phyloP scores from a whole-genome alignment of 2,113 vertebrate genomes.

The Oreocharis arfaki region DNA sequence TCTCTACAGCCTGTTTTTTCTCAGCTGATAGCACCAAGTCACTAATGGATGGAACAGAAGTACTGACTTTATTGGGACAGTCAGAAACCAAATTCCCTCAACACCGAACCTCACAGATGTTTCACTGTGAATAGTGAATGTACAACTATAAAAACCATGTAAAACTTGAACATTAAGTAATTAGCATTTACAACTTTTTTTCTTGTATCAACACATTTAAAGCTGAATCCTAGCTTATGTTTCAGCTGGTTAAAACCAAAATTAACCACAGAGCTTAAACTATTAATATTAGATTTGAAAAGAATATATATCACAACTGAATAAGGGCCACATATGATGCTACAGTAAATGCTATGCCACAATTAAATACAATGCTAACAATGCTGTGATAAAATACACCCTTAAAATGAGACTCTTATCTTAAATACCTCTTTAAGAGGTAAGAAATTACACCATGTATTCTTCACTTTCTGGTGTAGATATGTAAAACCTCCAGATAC shows the following conservation, averaged over 20 bases:
- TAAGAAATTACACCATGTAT: not conserved
- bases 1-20: not conserved
- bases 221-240: not conserved
- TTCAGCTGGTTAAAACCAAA: not conserved
- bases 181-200: not conserved
- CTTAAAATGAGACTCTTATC: not conserved
- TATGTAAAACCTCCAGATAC: not conserved
- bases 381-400: not conserved
- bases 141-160: not conserved
- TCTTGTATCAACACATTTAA: not conserved
- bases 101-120: not conserved
- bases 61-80: not conserved
- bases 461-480: not conserved
- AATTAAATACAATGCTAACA: not conserved
- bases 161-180: not conserved
- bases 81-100: not conserved
- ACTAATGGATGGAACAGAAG: not conserved
- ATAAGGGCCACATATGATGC: not conserved
- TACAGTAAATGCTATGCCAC: not conserved
- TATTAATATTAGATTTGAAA: not conserved
- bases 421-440: not conserved
- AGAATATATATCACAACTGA: not conserved
- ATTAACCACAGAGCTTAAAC: not conserved
- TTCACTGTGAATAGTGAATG: not conserved
- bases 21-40: not conserved